Evolutionary conservation across 2,888 invertebrate species (phyloP), one percentile per base, ranked within the genome.

Genomic region (Amphimallon solstitiale): DNA sequence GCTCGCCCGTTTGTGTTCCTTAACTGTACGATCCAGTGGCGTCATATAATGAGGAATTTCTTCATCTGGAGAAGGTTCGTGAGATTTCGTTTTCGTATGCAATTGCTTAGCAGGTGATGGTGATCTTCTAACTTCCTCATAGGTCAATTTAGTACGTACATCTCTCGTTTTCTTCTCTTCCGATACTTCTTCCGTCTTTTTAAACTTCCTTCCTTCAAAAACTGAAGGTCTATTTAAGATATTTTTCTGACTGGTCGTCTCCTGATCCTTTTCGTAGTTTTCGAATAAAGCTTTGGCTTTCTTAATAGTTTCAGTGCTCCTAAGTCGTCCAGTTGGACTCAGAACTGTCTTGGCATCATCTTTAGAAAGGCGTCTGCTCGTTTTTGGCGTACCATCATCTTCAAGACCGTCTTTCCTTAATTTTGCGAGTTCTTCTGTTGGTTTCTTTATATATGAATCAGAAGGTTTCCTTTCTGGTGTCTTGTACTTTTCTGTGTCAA

Each of bases 251-350:
- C 81, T 78, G 6, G 75, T 66, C 70, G 69, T 77, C 73, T 73
- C 76, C 67, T 76, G 74, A 19, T 76, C 74, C 70, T 84, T 82
- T 29, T 68, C 77, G 17, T 88, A 87, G 68, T 86, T 90, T 82
- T 91, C 91, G 80, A 91, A 91, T 37, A 91, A 78, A 40, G 87
- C 88, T 79, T 90, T 91, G 0, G 91, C 91, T 79, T 88, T 88
- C 54, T 88, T 86, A 0, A 91, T 88, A n/a, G 88, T 88, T 72
- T 89, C 89, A 48, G 86, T 87, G 71, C 86, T 87, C 51, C 86
- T 84, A 21, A 87, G 74, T 15, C 79, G 73, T 15, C 78, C 76
- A 12, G 76, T 68, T 72, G 79, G 70, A 62, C 79, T 81, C 29
- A 80, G 62, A 51, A 77, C 72, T 1, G 70, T 70, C 70, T 76